These are phyloP conservation scores for Tinamus guttatus DNA, from an alignment of 2,113 vertebrate genomes.

Conservation along the genomic window DNA sequence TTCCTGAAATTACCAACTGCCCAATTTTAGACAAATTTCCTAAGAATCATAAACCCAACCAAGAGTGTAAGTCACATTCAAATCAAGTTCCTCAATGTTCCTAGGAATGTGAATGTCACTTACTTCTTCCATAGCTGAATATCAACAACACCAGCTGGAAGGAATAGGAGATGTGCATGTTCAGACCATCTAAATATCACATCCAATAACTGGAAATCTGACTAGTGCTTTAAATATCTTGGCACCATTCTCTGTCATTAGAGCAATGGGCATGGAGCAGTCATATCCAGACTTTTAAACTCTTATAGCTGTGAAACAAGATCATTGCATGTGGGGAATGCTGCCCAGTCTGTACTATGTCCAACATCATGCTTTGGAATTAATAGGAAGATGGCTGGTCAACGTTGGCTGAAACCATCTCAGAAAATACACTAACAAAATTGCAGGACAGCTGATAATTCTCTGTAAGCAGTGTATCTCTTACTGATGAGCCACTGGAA, in stretches of 20 bases:
- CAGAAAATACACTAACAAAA: no score
- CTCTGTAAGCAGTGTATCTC: no score
- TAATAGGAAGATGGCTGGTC: no score
- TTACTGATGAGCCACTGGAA: no score
- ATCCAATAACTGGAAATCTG: neutral
- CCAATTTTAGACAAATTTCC: neutral
- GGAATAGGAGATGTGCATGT: neutral
- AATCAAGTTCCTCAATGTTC: neutral
- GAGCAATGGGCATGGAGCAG: no score
- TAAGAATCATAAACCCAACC: neutral
- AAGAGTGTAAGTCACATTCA: neutral
- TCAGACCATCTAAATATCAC: neutral
- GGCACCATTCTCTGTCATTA: neutral
- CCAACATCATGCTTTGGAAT: no score
- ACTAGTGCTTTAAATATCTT: neutral
- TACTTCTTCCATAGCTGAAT: neutral
- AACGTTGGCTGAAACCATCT: no score
- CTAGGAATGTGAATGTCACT: neutral
- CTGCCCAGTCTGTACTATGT: no score
- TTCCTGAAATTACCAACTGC: neutral
- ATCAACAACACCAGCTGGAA: neutral
- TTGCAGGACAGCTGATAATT: no score
- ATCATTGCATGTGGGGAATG: no score
- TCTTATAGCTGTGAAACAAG: no score
- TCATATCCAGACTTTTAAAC: no score